phyloP scores from a whole-genome alignment of 2,797 vertebrate genomes.

The Mus caroli region DNA sequence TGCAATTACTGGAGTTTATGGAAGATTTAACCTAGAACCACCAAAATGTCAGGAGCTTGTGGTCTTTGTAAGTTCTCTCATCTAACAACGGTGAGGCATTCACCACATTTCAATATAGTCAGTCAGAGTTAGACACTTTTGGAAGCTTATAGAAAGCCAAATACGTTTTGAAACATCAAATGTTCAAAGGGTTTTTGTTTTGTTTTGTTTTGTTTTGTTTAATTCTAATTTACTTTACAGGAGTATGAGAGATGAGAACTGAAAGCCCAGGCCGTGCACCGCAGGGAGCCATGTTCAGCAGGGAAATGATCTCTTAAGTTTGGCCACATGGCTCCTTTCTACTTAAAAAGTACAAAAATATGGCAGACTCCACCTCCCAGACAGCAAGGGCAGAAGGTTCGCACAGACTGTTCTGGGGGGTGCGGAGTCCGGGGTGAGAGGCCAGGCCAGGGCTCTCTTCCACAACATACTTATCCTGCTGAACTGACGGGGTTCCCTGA shows the following conservation, averaged over 20 bases:
- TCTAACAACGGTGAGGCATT: neutral
- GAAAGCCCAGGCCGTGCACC: constrained; percentile 59
- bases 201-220: neutral
- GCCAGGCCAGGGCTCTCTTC: constrained; percentile 79
- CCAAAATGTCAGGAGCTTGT: neutral
- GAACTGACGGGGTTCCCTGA: constrained; percentile 91
- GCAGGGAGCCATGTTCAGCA: constrained; percentile 88
- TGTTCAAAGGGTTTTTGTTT: constrained; percentile 4
- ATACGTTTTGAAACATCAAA: constrained; percentile 66
- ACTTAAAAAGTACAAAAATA: constrained; percentile 75
- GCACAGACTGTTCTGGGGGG: constrained; percentile 63
- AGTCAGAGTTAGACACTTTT: neutral
- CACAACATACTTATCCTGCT: constrained; percentile 93
- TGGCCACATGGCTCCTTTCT: constrained; percentile 52
- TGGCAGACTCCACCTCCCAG: constrained; percentile 59
- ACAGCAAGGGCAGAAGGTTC: constrained; percentile 71
- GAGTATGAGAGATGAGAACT: constrained; percentile 66
- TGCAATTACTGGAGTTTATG: neutral
- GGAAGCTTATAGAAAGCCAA: constrained; percentile 39
- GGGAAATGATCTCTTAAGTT: constrained; percentile 84
- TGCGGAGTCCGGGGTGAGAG: constrained; percentile 65
- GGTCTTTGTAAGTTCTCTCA: neutral
- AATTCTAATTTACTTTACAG: constrained; percentile 66
- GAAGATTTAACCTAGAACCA: neutral
- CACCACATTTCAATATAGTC: constrained; percentile 27